Conservation (phyloP, 2,113 vertebrate species). For the Pogonocichla stellata region DNA sequence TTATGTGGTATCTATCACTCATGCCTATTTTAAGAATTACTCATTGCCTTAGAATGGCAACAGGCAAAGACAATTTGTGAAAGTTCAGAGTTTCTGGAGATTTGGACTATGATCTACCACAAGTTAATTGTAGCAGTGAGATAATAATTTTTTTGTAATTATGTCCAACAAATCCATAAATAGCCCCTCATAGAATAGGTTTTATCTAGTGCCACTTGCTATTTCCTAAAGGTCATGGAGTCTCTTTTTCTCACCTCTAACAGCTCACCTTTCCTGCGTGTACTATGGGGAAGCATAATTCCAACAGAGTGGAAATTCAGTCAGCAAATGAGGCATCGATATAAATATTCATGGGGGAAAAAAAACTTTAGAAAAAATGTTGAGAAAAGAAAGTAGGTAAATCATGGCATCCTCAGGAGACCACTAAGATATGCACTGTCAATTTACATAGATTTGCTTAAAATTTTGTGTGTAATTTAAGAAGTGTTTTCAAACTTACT, state of each 20-base stretch:
- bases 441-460: constrained; percentile 49
- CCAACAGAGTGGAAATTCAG: constrained; percentile 72
- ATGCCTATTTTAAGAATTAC: constrained; percentile 2
- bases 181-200: constrained; percentile 43
- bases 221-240: constrained; percentile 78
- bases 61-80: neutral
- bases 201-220: constrained; percentile 67
- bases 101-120: neutral
- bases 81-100: constrained; percentile 34
- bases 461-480: constrained; percentile 34
- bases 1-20: neutral
- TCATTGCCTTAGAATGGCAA: neutral
- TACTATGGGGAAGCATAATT: constrained; percentile 76
- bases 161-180: constrained; percentile 56
- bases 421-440: constrained; percentile 28
- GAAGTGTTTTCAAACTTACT: neutral
- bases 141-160: constrained; percentile 71
- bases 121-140: constrained; percentile 69
- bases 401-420: constrained; percentile 26
- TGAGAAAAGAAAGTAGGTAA: constrained; percentile 53
- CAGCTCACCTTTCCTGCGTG: constrained; percentile 69
- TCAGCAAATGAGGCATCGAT: constrained; percentile 64
- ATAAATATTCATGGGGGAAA: constrained; percentile 76
- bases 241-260: constrained; percentile 75
- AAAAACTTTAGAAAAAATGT: constrained; percentile 64